These are phyloP conservation scores for Dinocampus coccinellae DNA, from an alignment of 2,888 invertebrate species.

Conservation along the genomic window DNA sequence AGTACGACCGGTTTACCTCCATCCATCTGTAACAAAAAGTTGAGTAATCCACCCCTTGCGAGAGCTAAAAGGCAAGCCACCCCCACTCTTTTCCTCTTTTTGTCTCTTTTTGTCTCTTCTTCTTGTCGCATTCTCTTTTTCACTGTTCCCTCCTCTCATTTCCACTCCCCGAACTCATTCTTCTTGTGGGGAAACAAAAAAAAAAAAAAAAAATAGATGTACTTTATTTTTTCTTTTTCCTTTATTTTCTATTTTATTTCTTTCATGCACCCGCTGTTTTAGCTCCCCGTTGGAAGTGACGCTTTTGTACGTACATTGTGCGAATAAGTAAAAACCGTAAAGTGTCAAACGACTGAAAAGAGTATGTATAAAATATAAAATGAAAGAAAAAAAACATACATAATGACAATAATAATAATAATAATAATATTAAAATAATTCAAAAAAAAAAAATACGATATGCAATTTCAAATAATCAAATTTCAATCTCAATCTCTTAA, in stretches of 20 bases:
- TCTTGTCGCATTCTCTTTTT: neutral
- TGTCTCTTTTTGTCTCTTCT: neutral
- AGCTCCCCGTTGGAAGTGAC: slow-evolving; percentile 18
- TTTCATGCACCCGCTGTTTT: neutral
- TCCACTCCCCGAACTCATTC: slow-evolving; percentile 26
- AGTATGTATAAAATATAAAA: neutral
- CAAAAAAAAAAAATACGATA: too few species aligned
- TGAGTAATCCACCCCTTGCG: slow-evolving; percentile 15
- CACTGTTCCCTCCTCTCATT: slow-evolving; percentile 24
- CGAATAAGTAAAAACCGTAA: slow-evolving; percentile 25
- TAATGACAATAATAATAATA: neutral
- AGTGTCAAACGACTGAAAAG: slow-evolving; percentile 23
- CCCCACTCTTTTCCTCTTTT: neutral
- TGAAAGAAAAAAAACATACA: neutral
- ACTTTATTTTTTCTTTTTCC: slow-evolving; percentile 26
- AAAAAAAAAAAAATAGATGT: slow-evolving; percentile 18
- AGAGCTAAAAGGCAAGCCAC: slow-evolving; percentile 32
- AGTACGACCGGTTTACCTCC: slow-evolving; percentile 24
- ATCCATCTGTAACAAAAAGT: slow-evolving; percentile 21
- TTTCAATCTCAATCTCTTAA: too few species aligned
- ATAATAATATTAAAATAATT: neutral
- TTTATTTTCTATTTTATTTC: neutral
- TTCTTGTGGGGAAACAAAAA: slow-evolving; percentile 19
- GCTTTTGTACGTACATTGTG: slow-evolving; percentile 18
- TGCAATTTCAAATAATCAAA: too few species aligned